Evolutionary conservation across 1,140 invertebrate genomes (phyloP), one percentile per base, ranked within the genome.

Genomic region (Drosophila arawakana): DNA sequence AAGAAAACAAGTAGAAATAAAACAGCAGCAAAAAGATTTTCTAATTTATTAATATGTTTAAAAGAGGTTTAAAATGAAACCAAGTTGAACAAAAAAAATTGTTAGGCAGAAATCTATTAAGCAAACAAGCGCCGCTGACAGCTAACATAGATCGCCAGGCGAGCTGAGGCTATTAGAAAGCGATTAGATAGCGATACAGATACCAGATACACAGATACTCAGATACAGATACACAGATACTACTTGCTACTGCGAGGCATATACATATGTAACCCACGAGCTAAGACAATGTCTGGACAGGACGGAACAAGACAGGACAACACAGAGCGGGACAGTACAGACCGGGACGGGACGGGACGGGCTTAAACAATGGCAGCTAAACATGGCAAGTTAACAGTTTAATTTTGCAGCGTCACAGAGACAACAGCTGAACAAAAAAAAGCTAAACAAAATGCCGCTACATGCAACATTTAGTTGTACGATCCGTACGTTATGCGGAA

Each of bases 351-450:
- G 34, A 55, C 34, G 37, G 52, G 54, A 71, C 74, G 71, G 65
- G 73, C 72, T 76, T 57, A 89, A 88, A 90, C 84, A 89, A 89
- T 89, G 85, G 84, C 84, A 89, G 81, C 85, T 89, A 84, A 90
- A 89, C 84, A 88, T 84, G 84, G 84, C 80, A 90, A 90, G 85
- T 89, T 89, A 89, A 89, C 84, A 89, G 84, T 89, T 89, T 89
- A 89, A 89, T 89, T 89, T 89, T 81, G 71, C 78, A 78, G 61
- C 62, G 70, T 70, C 62, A 68, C 70, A 58, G 66, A 89, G 74
- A 75, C 74, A 84, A 39, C 18, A 25, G 18, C 47, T 25, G 34
- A 68, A 72, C 25, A 37, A 44, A 34, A 49, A 13, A 67, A 37
- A 50, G 11, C 68, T 39, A 68, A 41, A 70, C 63, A 79, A 79